Conservation (phyloP, 2,888 invertebrate species). For the Beris morrisii region DNA sequence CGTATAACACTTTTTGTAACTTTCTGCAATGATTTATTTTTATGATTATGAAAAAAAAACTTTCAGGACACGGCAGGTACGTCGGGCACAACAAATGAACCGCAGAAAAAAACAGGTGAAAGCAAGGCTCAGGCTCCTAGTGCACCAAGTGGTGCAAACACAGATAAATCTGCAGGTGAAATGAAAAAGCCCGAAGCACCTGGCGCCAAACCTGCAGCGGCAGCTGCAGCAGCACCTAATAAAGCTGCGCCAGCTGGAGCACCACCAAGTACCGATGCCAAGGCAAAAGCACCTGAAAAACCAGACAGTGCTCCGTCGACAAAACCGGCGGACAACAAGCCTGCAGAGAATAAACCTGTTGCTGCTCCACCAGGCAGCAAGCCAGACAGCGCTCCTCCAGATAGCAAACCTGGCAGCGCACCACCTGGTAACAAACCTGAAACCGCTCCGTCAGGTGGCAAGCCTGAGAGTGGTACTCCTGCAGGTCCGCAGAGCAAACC, state of each 20-base stretch:
- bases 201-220: background rate
- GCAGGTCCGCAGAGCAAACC: background rate
- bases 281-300: conserved; percentile 38
- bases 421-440: too few species aligned
- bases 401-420: conserved; percentile 17
- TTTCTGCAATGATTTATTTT: background rate
- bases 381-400: background rate
- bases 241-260: background rate
- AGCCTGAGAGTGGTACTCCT: background rate
- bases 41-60: background rate
- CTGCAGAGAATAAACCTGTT: background rate
- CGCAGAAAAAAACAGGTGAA: background rate
- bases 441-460: background rate
- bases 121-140: background rate
- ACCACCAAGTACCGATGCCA: conserved; percentile 35
- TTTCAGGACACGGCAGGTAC: conserved; percentile 1
- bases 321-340: conserved; percentile 40
- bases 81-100: conserved; percentile 8
- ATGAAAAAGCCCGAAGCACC: conserved; percentile 1
- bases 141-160: background rate
- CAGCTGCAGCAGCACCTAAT: background rate
- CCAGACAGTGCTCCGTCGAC: conserved; percentile 44
- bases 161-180: background rate
- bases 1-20: background rate
- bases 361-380: background rate